Percentiles rank a stretch among this genome's conserved stretches.
phyloP scores from a whole-genome alignment of 2,888 invertebrate species.

The Cetonia aurata region DNA sequence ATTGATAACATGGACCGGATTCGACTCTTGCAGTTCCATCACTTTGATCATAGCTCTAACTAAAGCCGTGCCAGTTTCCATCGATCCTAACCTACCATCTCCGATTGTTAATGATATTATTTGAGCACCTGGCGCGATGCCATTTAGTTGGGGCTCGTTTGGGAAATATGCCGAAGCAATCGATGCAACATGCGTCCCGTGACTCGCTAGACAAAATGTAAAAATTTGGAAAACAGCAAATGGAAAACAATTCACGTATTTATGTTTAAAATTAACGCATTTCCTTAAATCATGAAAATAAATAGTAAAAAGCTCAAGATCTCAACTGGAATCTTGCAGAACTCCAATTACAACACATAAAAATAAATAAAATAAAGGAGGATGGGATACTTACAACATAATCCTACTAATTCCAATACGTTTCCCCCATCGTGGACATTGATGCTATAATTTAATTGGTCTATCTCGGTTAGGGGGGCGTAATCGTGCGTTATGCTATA shows the following conservation, averaged over 20 bases:
- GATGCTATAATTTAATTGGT: slow-evolving; percentile 88
- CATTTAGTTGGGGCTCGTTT: slow-evolving; percentile 88
- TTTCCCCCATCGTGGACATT: slow-evolving; percentile 94
- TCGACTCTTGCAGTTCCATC: slow-evolving; percentile 77
- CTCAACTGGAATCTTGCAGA: too few species aligned
- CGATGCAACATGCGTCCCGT: slow-evolving; percentile 98
- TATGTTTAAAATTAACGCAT: too few species aligned
- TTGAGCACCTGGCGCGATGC: slow-evolving; percentile 96
- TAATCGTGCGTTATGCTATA: slow-evolving; percentile 85
- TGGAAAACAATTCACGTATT: slow-evolving; percentile 12
- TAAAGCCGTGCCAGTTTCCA: slow-evolving; percentile 97
- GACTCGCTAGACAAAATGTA: slow-evolving; percentile 77
- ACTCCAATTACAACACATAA: background rate
- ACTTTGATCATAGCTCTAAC: slow-evolving; percentile 92
- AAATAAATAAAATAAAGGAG: too few species aligned
- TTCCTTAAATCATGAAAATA: too few species aligned
- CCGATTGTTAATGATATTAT: slow-evolving; percentile 92
- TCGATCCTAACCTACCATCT: slow-evolving; percentile 91
- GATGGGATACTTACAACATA: slow-evolving; percentile 82
- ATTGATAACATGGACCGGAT: slow-evolving; percentile 89
- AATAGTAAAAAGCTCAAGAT: background rate
- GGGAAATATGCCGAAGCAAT: slow-evolving; percentile 94
- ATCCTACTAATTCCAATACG: slow-evolving; percentile 91
- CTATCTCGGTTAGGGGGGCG: slow-evolving; percentile 79
- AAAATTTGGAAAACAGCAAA: slow-evolving; percentile 17